phyloP scores from a whole-genome alignment of 2,113 vertebrate genomes.

The Hippocampus abdominalis region DNA sequence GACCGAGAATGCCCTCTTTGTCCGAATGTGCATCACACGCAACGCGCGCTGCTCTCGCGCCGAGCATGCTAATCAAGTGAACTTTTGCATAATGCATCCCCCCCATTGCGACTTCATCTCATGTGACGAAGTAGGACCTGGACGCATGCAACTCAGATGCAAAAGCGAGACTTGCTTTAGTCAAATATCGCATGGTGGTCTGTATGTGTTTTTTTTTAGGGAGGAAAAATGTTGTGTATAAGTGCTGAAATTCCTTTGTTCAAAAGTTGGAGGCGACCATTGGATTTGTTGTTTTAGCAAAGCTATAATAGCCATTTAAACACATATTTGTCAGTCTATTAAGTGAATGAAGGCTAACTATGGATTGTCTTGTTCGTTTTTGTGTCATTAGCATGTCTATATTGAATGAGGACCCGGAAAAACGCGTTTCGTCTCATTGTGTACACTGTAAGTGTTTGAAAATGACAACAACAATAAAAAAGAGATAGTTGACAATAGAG shows the following conservation, averaged over 20 bases:
- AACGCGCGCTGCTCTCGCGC: background rate
- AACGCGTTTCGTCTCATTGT: background rate
- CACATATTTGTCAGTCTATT: background rate
- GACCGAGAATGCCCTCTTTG: background rate
- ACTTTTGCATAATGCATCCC: conserved; percentile 40
- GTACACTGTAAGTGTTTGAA: background rate
- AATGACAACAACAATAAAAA: background rate
- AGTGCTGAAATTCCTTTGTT: too few species aligned
- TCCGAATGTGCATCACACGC: background rate
- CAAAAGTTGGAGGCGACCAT: background rate
- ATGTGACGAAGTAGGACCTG: conserved; percentile 15
- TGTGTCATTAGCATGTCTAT: background rate
- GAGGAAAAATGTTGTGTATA: too few species aligned
- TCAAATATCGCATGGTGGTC: background rate
- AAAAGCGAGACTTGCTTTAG: background rate
- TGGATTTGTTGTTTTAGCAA: background rate
- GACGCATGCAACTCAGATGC: background rate
- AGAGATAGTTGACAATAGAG: background rate
- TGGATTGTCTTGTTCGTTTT: background rate
- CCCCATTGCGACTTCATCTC: conserved; percentile 14
- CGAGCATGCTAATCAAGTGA: conserved; percentile 19
- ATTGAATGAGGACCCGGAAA: background rate
- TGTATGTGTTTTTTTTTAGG: too few species aligned
- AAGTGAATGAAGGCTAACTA: background rate
- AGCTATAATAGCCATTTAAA: background rate